Base-by-base conservation (phyloP, 2,113 vertebrate genomes). In the Ceyx margarethae region DNA sequence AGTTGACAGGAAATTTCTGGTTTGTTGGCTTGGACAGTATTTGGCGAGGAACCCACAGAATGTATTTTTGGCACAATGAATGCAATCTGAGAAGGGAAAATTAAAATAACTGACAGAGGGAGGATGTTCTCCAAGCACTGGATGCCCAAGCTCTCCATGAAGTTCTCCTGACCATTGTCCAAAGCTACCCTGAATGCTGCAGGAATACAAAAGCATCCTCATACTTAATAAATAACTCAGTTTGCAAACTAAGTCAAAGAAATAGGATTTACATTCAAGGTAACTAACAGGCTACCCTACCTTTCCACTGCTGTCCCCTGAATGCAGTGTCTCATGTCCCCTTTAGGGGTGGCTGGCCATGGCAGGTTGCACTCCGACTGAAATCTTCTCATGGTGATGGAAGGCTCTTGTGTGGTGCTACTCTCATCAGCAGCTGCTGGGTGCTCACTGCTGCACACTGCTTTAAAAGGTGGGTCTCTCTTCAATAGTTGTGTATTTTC, bases 381-480 rank as follows among this genome's bases (percentile, higher is more conserved):
- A 98, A 98, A 84, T 98, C 98, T 13, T 96, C 98, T 48, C 98
- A 98, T 1, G 98, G 98, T 26, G 98, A 99, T 2, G 99, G 99
- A 90, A 97, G 99, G 71, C 96, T 99, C 76, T 97, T 99, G 60
- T 99, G 99, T 73, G 99, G 99, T 78, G 99, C 98, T 12, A 99
- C 99, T 9, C 98, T 99, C 33, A 98, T 99, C 87, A 98, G 98
- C 93, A 99, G 98, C 96, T 99, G 99, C 96, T 99, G 99, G 99
- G 98, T 99, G 17, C 98, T 99, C 73, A 99, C 99, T 13, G 99
- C 99, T 4, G 99, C 99, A 12, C 99, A 99, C 71, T 99, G 99
- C 92, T 99, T 99, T 97, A 99, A 99, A 95, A 99, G 99, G 99
- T 98, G 95, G 2, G 77, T 28, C 13, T 78, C 60, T 46, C 50